Percentiles rank a stretch among this genome's conserved stretches.
These are phyloP conservation scores for Lophochroa leadbeateri DNA, from an alignment of 2,113 vertebrate genomes.

Conservation along the genomic window DNA sequence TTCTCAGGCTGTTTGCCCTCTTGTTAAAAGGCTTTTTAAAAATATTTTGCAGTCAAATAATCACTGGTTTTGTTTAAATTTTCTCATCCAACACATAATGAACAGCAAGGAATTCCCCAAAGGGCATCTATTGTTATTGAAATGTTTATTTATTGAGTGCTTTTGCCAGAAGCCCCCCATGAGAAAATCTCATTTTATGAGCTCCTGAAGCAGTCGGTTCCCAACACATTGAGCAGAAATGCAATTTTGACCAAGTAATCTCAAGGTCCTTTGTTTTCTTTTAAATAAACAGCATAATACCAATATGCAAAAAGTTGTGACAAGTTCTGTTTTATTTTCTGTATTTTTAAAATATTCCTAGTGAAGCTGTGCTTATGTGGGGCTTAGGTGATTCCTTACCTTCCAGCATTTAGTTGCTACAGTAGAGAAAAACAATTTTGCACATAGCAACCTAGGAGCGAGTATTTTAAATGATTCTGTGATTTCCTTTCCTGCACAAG, in stretches of 20 bases:
- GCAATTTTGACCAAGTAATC: slow-evolving; percentile 43
- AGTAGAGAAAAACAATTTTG: not conserved
- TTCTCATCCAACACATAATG: not conserved
- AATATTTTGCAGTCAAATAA: not conserved
- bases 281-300: slow-evolving; percentile 14
- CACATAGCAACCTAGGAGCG: not conserved
- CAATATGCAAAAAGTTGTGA: not conserved
- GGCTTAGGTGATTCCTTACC: not conserved
- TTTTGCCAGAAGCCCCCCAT: slow-evolving; percentile 39
- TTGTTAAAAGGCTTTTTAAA: not conserved
- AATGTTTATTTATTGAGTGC: slow-evolving; percentile 62
- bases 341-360: not conserved
- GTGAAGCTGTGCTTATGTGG: not conserved
- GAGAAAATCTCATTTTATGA: slow-evolving; percentile 56
- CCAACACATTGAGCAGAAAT: slow-evolving; percentile 45
- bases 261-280: slow-evolving; percentile 30
- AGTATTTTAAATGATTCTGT: not conserved
- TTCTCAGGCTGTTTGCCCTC: not conserved
- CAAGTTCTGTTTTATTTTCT: not conserved
- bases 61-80: slow-evolving; percentile 15
- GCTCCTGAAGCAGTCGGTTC: slow-evolving; percentile 40
- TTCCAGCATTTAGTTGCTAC: not conserved
- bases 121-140: slow-evolving; percentile 47
- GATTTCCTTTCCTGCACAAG: not conserved
- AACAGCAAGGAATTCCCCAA: slow-evolving; percentile 17